Base-by-base conservation (phyloP, 2,797 vertebrate species). In the Brachyalestes nurse region DNA sequence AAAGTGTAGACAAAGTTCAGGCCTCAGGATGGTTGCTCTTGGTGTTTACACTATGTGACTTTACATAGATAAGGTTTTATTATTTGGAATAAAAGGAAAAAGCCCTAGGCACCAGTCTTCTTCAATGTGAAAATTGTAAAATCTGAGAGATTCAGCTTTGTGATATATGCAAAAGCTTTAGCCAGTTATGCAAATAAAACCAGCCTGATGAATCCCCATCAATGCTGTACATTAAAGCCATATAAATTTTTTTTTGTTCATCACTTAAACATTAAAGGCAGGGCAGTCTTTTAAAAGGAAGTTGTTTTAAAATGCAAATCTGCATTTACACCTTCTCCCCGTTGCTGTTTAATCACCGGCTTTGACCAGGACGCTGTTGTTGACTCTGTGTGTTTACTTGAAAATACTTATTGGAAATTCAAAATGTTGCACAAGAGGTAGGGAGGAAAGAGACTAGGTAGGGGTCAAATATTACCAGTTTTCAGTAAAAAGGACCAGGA, bases 251-350 rank as follows among this genome's bases (percentile, higher is more conserved):
- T 8, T 17, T 19, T 12, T 61, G 19, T 9, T 7, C 23, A 25
- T 61, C 13, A 10, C 23, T 12, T 61, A 14, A 8, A 61, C n/a
- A 9, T 23, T 64, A 28, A 61, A 5, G 28, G 16, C 6, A 7
- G 5, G 13, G 25, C 6, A 64, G 0, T 64, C 25, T 61, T n/a
- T 25, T 12, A 23, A 61, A 64, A 34, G 61, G 1, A 34, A 34
- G 16, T 64, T 64, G 8, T 65, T 65, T 65, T 19, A 65, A 66
- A 5, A 66, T 42, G 64, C 9, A 66, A 66, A 66, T 66, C 17
- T 66, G 4, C 2, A 4, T 40, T 42, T 14, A 34, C 8, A 13
- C 34, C 64, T 2, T 2, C 0, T 42, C 34, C 34, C 28, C n/a
- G 64, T 9, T 40, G 19, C 38, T 66, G 64, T 66, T 66, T 42